Evolutionary conservation across 2,113 vertebrate species (phyloP).

Genomic region (Myanophis thanlyinensis): DNA sequence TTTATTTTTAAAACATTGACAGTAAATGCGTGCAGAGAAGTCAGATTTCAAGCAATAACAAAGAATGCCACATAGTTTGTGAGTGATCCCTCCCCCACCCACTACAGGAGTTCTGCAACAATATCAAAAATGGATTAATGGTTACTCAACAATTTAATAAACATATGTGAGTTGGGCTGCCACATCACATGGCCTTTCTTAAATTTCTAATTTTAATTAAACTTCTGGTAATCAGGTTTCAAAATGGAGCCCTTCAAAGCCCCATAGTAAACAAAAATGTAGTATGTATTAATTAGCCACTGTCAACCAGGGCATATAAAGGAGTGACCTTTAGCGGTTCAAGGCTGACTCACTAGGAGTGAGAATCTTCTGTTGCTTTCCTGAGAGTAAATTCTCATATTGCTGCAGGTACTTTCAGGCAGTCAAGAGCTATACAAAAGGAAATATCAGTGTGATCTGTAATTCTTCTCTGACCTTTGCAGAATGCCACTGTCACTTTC

Average conservation of each 20-base stretch:
- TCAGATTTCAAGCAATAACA: not conserved
- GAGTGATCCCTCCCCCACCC: too few species aligned
- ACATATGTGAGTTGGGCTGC: not conserved
- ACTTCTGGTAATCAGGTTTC: constrained; percentile 38
- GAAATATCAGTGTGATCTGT: not conserved
- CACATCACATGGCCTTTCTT: not conserved
- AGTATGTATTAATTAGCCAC: constrained; percentile 30
- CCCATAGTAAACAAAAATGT: constrained; percentile 27
- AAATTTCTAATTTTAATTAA: constrained; percentile 18
- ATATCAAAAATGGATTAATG: not conserved
- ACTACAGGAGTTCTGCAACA: not conserved
- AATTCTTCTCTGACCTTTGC: not conserved
- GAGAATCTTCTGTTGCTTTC: not conserved
- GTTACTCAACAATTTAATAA: not conserved
- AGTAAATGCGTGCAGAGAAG: not conserved
- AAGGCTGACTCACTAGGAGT: not conserved
- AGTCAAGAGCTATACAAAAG: not conserved
- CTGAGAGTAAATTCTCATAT: not conserved
- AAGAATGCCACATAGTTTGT: not conserved
- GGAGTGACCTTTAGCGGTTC: not conserved
- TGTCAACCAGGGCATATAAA: not conserved
- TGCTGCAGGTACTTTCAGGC: not conserved
- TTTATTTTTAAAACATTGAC: not conserved
- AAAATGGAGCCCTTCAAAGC: constrained; percentile 32
- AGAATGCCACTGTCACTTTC: not conserved